phyloP scores from a whole-genome alignment of 2,888 invertebrate species.

The Pelosia muscerda region DNA sequence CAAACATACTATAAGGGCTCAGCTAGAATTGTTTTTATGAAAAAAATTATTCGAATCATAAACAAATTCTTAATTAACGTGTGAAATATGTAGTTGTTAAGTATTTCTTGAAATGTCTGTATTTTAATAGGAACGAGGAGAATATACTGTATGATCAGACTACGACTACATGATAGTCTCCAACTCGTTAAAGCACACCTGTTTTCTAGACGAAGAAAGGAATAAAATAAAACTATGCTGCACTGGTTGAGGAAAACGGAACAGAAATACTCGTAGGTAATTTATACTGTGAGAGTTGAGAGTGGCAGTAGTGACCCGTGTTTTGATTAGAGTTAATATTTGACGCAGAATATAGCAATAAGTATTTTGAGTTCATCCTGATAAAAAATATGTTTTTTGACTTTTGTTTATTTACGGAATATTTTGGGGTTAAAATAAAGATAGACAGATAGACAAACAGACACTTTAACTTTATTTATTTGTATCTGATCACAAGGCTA shows the following conservation, averaged over 20 bases:
- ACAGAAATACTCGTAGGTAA: constrained; percentile 18
- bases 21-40: not conserved
- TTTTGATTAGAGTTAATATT: constrained; percentile 15
- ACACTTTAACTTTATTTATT: not conserved
- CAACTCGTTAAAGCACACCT: constrained; percentile 45
- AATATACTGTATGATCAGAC: constrained; percentile 20
- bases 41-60: too few relatives aligned
- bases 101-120: not conserved
- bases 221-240: constrained; percentile 29
- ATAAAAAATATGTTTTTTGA: not conserved
- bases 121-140: constrained; percentile 23
- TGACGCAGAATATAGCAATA: constrained; percentile 10
- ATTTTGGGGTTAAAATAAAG: too few relatives aligned
- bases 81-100: too few relatives aligned
- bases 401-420: too few relatives aligned
- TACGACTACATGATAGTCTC: constrained; percentile 34
- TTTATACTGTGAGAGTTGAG: constrained; percentile 18
- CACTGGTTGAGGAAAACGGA: constrained; percentile 41
- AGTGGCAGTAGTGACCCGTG: constrained; percentile 20
- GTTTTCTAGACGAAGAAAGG: constrained; percentile 42
- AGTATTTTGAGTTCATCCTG: not conserved
- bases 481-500: constrained; percentile 35
- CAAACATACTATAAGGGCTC: not conserved
- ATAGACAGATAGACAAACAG: too few relatives aligned
- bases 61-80: too few relatives aligned